A percentile compares a stretch with the other conserved stretches of the same genome.
phyloP scores from a whole-genome alignment of 2,888 invertebrate genomes.

The Heliothis peltigera region DNA sequence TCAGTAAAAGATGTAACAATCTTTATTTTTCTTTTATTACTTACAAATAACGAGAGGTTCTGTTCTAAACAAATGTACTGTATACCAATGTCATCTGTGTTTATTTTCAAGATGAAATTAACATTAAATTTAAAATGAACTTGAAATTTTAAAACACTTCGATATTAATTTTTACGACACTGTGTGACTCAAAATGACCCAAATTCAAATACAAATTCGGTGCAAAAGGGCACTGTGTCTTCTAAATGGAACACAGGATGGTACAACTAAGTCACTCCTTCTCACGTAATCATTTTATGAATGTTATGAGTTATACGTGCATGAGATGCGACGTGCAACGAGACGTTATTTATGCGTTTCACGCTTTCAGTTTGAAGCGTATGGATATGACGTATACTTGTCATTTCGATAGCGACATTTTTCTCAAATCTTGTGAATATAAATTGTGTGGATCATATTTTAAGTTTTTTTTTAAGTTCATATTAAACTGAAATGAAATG shows the following conservation, averaged over 20 bases:
- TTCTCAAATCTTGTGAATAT: no score
- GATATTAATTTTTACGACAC: neutral
- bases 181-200: neutral
- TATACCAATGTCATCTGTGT: no score
- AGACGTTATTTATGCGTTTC: constrained; percentile 72
- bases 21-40: neutral
- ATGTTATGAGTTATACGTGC: constrained; percentile 79
- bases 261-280: constrained; percentile 62
- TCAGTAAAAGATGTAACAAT: neutral
- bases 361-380: constrained; percentile 39
- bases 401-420: no score
- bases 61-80: no score
- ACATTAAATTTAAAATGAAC: neutral
- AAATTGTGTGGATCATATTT: no score
- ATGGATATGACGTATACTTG: constrained; percentile 46
- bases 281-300: constrained; percentile 83
- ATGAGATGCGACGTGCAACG: constrained; percentile 70
- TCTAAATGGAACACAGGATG: constrained; percentile 22
- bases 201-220: constrained; percentile 6
- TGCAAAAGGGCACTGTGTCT: constrained; percentile 23
- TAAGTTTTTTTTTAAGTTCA: no score
- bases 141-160: neutral
- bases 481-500: no score
- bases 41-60: no score
- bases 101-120: no score